Conservation (phyloP, 92 coral and sea anemone species). For the Anthopleura xanthogrammica region DNA sequence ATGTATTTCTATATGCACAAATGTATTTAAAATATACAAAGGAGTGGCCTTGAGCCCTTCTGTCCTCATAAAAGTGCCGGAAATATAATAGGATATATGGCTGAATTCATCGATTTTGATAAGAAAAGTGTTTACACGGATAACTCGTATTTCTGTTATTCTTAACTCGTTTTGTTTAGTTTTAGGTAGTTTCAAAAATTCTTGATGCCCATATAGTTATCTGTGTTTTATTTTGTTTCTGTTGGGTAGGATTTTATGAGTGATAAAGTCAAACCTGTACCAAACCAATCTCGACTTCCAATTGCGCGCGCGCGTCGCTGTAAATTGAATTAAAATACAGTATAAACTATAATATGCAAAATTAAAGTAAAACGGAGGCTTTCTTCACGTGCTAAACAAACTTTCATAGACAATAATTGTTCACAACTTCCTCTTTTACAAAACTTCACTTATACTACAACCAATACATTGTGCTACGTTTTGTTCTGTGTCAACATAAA, state of each 20-base stretch:
- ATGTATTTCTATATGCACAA: background rate
- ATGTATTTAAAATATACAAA: background rate
- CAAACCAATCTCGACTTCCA: too few species aligned
- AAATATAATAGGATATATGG: background rate
- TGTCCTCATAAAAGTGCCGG: background rate
- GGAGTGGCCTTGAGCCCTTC: background rate
- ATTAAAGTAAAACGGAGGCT: background rate
- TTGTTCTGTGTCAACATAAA: background rate
- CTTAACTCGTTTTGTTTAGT: background rate
- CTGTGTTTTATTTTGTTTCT: too few species aligned
- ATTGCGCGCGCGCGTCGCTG: too few species aligned
- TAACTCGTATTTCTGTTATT: background rate
- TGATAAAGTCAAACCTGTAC: too few species aligned
- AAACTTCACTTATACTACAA: background rate
- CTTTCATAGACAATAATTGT: background rate
- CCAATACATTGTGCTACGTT: background rate
- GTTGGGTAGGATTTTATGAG: too few species aligned
- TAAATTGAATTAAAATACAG: too few species aligned
- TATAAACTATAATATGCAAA: too few species aligned
- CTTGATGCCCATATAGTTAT: too few species aligned
- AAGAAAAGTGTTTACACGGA: background rate
- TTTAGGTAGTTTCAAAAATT: too few species aligned
- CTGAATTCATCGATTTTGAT: background rate
- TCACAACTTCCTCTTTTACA: background rate
- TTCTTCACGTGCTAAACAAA: background rate